These are phyloP conservation scores for Otus sunia DNA, from an alignment of 2,113 vertebrate genomes.

Conservation along the genomic window DNA sequence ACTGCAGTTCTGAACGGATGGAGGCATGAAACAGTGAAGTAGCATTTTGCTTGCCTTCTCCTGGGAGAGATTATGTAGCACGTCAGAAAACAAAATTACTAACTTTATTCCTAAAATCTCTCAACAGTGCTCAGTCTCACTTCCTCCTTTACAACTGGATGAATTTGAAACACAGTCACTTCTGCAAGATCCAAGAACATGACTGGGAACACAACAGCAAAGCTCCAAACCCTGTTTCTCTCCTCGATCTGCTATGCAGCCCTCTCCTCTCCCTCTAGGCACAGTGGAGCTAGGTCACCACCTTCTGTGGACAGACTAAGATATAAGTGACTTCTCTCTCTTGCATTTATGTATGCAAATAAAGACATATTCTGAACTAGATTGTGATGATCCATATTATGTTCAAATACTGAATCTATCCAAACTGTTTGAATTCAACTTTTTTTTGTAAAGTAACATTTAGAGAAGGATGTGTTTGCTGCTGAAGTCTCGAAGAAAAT, in stretches of 20 bases:
- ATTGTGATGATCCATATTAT: not conserved
- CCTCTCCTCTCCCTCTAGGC: not conserved
- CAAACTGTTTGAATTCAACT: not conserved
- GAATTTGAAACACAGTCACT: not conserved
- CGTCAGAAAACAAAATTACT: not conserved
- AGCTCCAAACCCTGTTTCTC: not conserved
- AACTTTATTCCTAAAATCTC: not conserved
- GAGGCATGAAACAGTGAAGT: not conserved
- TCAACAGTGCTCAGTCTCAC: not conserved
- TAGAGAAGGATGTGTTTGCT: not conserved
- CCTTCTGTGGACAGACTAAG: not conserved
- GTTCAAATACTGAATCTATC: not conserved
- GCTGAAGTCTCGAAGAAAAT: not conserved
- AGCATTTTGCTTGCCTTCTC: not conserved
- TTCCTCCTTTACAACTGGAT: not conserved
- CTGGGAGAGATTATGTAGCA: not conserved
- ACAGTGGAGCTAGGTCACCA: not conserved
- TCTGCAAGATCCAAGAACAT: not conserved
- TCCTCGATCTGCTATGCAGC: not conserved
- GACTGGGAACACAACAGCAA: not conserved
- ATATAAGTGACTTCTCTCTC: not conserved
- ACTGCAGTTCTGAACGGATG: not conserved
- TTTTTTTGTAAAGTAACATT: not conserved
- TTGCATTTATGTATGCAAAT: not conserved
- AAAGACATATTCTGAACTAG: not conserved